Percentiles rank a stretch among this genome's conserved stretches.
These are phyloP conservation scores for Drosophila silvestris DNA, from an alignment of 2,888 invertebrate genomes.

Conservation along the genomic window DNA sequence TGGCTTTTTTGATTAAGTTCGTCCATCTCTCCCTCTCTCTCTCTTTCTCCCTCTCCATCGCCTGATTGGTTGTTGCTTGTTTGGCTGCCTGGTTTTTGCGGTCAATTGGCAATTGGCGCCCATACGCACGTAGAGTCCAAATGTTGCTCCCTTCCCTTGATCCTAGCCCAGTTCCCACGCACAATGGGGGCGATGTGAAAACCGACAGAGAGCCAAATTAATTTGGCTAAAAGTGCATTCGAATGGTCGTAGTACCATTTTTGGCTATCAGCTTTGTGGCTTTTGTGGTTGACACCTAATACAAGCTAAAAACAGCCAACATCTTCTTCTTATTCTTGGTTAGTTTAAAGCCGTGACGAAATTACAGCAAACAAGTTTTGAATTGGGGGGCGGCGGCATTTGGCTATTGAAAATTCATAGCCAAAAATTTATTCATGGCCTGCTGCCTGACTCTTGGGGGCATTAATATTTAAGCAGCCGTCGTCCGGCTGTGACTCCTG, in stretches of 20 bases:
- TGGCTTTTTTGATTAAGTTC: conserved; percentile 71
- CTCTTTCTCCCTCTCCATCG: conserved; percentile 2
- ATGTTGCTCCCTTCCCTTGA: conserved; percentile 16
- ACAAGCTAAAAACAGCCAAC: conserved; percentile 9
- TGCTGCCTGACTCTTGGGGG: conserved; percentile 62
- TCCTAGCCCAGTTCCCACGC: conserved; percentile 72
- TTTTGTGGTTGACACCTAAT: conserved; percentile 67
- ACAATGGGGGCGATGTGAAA: conserved; percentile 29
- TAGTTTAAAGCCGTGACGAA: conserved; percentile 59
- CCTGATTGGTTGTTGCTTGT: conserved; percentile 37
- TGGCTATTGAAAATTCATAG: conserved; percentile 83
- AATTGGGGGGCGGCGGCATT: not conserved
- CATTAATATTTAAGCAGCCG: conserved; percentile 77
- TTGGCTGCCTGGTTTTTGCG: conserved; percentile 52
- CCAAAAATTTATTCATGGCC: conserved; percentile 83
- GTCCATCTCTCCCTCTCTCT: not conserved
- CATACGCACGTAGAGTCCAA: conserved; percentile 67
- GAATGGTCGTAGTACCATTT: conserved; percentile 17
- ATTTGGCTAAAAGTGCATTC: conserved; percentile 57
- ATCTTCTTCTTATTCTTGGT: conserved; percentile 1
- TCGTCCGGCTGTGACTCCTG: conserved; percentile 56
- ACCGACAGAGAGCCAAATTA: conserved; percentile 62
- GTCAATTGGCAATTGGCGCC: conserved; percentile 76
- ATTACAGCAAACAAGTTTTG: conserved; percentile 39
- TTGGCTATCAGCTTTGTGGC: conserved; percentile 19